These are phyloP conservation scores for Halictus rubicundus DNA, from an alignment of 1,140 invertebrate genomes.

Conservation along the genomic window DNA sequence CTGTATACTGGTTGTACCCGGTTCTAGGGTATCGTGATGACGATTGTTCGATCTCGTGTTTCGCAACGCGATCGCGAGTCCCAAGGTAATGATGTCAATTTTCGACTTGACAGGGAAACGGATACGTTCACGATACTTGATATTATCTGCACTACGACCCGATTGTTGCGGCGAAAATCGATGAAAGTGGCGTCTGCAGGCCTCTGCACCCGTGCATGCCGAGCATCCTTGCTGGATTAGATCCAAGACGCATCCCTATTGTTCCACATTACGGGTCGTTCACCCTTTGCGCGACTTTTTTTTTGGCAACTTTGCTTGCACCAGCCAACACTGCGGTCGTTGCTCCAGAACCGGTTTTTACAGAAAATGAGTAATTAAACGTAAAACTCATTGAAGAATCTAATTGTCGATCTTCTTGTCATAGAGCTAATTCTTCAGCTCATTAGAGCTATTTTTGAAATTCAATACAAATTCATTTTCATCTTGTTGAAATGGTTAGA, in stretches of 20 bases:
- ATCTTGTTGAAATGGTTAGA: too few species aligned
- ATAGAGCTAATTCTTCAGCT: too few species aligned
- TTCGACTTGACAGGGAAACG: conserved; percentile 20
- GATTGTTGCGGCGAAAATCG: not conserved
- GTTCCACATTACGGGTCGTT: not conserved
- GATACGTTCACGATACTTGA: conserved; percentile 24
- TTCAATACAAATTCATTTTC: too few species aligned
- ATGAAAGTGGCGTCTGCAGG: not conserved
- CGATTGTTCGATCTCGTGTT: conserved; percentile 21
- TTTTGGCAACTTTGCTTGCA: not conserved
- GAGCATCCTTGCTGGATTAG: not conserved
- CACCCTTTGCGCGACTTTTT: not conserved
- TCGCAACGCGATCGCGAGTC: conserved; percentile 49
- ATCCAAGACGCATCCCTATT: not conserved
- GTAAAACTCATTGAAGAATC: too few species aligned
- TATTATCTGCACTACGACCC: conserved; percentile 12
- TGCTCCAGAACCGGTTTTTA: too few species aligned
- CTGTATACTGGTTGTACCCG: not conserved
- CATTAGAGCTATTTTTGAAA: too few species aligned
- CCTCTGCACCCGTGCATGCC: not conserved
- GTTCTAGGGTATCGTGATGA: not conserved
- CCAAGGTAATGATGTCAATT: conserved; percentile 51
- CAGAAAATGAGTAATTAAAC: too few species aligned
- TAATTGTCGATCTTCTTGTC: too few species aligned
- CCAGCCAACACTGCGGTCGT: too few species aligned